Base-by-base conservation (phyloP, 2,113 vertebrate genomes). In the Pundamilia nyererei region DNA sequence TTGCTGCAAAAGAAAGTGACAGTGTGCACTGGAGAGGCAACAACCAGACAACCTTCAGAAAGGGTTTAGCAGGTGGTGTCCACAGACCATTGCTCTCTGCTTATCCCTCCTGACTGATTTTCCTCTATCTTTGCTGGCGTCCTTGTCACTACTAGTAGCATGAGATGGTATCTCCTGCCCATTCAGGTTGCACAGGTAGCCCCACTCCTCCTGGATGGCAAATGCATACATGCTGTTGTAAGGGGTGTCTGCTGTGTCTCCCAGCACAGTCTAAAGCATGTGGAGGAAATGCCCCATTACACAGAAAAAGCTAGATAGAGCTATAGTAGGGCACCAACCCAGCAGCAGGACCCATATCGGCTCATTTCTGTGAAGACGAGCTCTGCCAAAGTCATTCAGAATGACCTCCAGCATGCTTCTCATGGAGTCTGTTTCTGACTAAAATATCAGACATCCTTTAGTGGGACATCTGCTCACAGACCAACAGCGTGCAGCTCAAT, bases 21-120 rank as follows among this genome's bases (percentile, higher is more conserved):
- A 12, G 24, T 68, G 24, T 75, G 0, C 24, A 1, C 24, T 29
- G 42, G 42, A 75, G 68, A 47, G 21, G 68, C 40, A 47, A 47
- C 40, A 72, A 45, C 21, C 0, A 0, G 13, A 72, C 68, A 72
- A 14, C 68, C 21, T 45, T 15, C 68, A 45, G 40, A 26, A 72
- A 45, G 38, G 35, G 62, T 40, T 68, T 68, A 9, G 62, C 35
- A 70, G 62, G 65, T 70, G n/a, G 12, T 70, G 40, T 45, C 70
- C 70, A 29, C 42, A 49, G 9, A 75, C 42, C 70, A 75, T 75
- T 31, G 5, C 7, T 49, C 24, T 75, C 70, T 47, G 24, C 70
- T 47, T 29, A 47, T 75, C 14, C 38, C 40, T 75, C 40, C 68
- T 75, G 40, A 19, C 21, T 75, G 40, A 75, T 47, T 47, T 75